These are phyloP conservation scores for Phocides pigmalion DNA, from an alignment of 1,140 invertebrate species.

Conservation along the genomic window DNA sequence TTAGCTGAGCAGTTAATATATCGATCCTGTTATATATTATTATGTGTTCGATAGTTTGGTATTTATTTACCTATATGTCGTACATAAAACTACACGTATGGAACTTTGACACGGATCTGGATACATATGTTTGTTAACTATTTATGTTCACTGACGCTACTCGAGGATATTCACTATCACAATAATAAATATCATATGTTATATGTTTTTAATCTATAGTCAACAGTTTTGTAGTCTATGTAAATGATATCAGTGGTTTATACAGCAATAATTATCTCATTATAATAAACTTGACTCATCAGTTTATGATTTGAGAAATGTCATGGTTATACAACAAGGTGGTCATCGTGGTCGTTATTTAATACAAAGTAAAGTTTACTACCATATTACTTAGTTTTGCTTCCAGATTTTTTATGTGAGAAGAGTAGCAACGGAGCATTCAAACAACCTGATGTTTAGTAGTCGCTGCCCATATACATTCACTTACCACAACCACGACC, in stretches of 20 bases:
- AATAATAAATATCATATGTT: not conserved
- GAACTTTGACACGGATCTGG: not conserved
- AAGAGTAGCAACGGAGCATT: too few relatives aligned
- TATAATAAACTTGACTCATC: not conserved
- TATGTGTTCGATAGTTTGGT: not conserved
- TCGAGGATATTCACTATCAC: not conserved
- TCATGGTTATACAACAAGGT: not conserved
- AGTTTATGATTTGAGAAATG: constrained; percentile 1
- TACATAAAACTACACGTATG: too few relatives aligned
- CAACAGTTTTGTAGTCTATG: not conserved
- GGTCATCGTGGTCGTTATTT: too few relatives aligned
- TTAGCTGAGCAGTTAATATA: constrained; percentile 4
- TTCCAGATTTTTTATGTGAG: too few relatives aligned
- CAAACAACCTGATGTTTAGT: too few relatives aligned
- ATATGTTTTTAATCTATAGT: not conserved
- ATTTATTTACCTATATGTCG: not conserved
- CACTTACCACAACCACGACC: too few relatives aligned
- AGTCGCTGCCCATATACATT: too few relatives aligned
- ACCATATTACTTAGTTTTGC: too few relatives aligned
- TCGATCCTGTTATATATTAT: not conserved
- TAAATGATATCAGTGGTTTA: not conserved
- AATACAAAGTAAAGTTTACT: too few relatives aligned
- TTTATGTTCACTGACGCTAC: not conserved
- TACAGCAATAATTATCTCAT: not conserved
- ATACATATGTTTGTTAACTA: not conserved